phyloP scores from a whole-genome alignment of 92 coral and sea anemone genomes.

The Epizoanthus rinbou region DNA sequence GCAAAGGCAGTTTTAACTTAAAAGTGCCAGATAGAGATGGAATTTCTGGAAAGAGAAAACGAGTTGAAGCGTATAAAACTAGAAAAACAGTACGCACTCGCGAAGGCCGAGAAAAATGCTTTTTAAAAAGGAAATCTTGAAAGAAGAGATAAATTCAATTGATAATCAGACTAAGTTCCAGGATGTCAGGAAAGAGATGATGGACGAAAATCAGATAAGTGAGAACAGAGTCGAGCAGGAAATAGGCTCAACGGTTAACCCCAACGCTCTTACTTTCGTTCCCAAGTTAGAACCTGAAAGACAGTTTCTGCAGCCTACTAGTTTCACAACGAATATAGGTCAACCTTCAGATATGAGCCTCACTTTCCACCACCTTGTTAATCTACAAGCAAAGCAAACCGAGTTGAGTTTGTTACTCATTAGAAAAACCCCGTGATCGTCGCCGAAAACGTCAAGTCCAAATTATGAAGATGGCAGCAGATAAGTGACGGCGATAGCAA shows the following conservation, averaged over 20 bases:
- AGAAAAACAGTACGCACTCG: slow-evolving; percentile 1
- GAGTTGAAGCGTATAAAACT: not conserved
- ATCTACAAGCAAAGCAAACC: slow-evolving; percentile 48
- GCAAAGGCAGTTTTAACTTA: too few relatives aligned
- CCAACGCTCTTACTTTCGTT: too few relatives aligned
- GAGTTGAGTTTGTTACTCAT: slow-evolving; percentile 46
- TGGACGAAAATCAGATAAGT: not conserved
- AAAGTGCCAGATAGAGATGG: not conserved
- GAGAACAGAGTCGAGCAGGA: not conserved
- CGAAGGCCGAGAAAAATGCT: slow-evolving; percentile 24
- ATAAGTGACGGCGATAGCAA: slow-evolving; percentile 62
- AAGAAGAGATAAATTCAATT: too few relatives aligned
- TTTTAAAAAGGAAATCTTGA: not conserved
- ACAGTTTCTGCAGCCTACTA: too few relatives aligned
- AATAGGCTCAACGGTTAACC: too few relatives aligned
- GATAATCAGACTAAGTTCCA: not conserved
- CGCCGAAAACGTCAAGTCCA: slow-evolving; percentile 3
- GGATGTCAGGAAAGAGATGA: not conserved
- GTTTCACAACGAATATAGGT: too few relatives aligned
- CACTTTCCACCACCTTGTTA: slow-evolving; percentile 25
- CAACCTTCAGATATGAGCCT: slow-evolving; percentile 1
- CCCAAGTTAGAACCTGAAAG: too few relatives aligned
- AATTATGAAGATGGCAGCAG: slow-evolving; percentile 59
- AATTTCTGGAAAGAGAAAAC: slow-evolving; percentile 1
- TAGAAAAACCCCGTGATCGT: not conserved